These are phyloP conservation scores for Tragelaphus strepsiceros DNA, from an alignment of 2,113 vertebrate species.

Conservation along the genomic window DNA sequence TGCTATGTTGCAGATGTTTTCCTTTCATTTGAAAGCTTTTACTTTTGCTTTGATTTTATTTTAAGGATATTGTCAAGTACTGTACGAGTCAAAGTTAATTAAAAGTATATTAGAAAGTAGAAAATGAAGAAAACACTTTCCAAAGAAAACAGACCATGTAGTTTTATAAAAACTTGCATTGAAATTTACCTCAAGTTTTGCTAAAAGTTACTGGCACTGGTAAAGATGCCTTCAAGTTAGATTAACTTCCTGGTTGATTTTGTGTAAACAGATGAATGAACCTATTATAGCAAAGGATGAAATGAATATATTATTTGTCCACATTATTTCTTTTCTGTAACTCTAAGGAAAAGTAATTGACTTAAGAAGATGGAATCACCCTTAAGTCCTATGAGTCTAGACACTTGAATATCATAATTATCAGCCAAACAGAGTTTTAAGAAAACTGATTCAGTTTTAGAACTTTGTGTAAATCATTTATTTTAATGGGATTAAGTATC, in stretches of 20 bases:
- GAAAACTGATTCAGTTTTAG: not conserved
- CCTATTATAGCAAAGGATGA: not conserved
- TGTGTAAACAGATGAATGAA: not conserved
- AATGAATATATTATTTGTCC: not conserved
- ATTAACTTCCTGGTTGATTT: not conserved
- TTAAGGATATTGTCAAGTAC: not conserved
- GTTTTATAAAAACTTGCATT: not conserved
- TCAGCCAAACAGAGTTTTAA: not conserved
- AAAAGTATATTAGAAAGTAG: not conserved
- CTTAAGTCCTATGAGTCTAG: not conserved
- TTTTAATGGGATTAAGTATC: not conserved
- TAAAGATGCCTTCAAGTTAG: not conserved
- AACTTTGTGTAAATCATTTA: not conserved
- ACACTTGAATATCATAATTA: not conserved
- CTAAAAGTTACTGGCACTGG: not conserved
- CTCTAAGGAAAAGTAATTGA: not conserved
- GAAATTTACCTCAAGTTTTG: not conserved
- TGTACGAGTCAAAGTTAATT: not conserved
- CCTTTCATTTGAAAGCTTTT: slow-evolving; percentile 59
- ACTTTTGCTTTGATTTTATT: not conserved
- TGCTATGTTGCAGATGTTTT: slow-evolving; percentile 56
- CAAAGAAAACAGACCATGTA: not conserved
- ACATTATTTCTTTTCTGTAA: not conserved
- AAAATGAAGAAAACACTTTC: not conserved
- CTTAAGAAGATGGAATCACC: not conserved